These are phyloP conservation scores for Reinhardtius hippoglossoides DNA, from an alignment of 2,113 vertebrate species.

Conservation along the genomic window DNA sequence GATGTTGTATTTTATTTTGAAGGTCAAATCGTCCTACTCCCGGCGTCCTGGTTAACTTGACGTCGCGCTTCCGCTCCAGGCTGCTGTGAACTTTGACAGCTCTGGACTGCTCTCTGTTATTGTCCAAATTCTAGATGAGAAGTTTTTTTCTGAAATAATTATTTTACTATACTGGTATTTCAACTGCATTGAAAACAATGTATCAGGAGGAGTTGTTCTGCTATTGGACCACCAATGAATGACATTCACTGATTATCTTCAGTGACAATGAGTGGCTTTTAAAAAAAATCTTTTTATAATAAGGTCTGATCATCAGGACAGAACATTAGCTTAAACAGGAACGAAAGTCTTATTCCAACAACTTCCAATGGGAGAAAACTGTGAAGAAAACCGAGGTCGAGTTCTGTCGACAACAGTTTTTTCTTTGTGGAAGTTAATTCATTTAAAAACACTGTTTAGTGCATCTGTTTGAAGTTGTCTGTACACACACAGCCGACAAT, in stretches of 20 bases:
- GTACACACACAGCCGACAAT: background rate
- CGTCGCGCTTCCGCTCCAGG: background rate
- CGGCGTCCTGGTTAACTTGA: slow-evolving; percentile 25
- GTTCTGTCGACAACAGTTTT: background rate
- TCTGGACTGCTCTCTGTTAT: background rate
- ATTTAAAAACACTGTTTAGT: background rate
- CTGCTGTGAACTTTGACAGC: slow-evolving; percentile 40
- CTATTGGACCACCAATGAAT: no score
- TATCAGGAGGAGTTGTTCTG: no score
- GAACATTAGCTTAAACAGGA: background rate
- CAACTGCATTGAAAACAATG: no score
- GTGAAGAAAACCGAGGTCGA: no score
- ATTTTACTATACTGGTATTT: no score
- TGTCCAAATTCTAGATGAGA: no score
- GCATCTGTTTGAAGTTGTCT: background rate
- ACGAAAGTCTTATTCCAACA: background rate
- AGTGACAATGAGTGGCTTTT: no score
- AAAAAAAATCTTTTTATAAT: no score
- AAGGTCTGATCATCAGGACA: no score
- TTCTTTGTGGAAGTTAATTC: background rate
- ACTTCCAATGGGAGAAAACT: background rate
- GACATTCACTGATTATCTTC: no score
- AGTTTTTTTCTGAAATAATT: no score
- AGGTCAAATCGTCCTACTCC: background rate
- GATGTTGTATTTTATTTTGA: slow-evolving; percentile 37